These are phyloP conservation scores for Nymphicus hollandicus DNA, from an alignment of 2,113 vertebrate species.

Conservation along the genomic window DNA sequence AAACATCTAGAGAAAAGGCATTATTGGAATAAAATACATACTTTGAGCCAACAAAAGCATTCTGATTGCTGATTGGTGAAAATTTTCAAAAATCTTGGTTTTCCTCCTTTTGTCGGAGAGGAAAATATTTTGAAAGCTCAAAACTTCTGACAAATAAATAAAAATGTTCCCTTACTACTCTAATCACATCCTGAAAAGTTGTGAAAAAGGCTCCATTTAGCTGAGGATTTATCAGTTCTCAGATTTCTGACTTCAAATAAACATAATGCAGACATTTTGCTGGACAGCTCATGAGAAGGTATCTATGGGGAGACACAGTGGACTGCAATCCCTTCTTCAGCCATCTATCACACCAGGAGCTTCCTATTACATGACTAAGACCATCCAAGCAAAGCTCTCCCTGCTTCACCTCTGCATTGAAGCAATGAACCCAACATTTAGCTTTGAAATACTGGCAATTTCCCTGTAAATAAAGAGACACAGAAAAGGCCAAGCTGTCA, in stretches of 20 bases:
- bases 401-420: background rate
- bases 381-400: background rate
- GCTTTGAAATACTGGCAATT: background rate
- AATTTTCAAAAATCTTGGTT: background rate
- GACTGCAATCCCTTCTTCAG: background rate
- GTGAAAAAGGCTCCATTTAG: background rate
- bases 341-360: background rate
- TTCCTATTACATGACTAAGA: background rate
- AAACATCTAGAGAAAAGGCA: background rate
- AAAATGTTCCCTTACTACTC: background rate
- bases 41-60: background rate
- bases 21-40: background rate
- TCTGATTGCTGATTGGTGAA: background rate
- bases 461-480: background rate
- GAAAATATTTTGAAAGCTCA: background rate
- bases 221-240: background rate
- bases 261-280: background rate
- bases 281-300: background rate
- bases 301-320: background rate
- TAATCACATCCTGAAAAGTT: background rate
- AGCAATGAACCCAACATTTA: background rate
- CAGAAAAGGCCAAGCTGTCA: background rate
- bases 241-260: background rate
- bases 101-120: background rate
- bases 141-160: background rate